A percentile compares a stretch with the other conserved stretches of the same genome.
phyloP scores from a whole-genome alignment of 2,888 invertebrate species.

The Alloscopus bannaensis region DNA sequence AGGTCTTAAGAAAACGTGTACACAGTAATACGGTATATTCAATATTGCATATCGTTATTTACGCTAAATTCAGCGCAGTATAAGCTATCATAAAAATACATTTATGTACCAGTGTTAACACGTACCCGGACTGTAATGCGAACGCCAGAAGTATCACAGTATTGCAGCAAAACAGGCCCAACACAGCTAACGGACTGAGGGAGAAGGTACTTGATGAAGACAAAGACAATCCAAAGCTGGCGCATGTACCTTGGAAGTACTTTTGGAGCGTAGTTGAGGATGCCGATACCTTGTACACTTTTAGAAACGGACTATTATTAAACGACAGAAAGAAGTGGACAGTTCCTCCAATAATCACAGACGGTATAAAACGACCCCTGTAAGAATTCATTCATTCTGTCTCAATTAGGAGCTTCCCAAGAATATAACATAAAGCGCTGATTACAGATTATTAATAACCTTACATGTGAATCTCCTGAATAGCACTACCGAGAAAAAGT shows the following conservation, averaged over 20 bases:
- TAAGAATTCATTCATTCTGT: too few relatives aligned
- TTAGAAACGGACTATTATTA: conserved; percentile 68
- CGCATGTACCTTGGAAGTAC: conserved; percentile 68
- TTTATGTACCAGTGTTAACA: too few relatives aligned
- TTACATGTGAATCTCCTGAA: conserved; percentile 72
- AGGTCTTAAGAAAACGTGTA: conserved; percentile 66
- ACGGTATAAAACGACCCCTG: conserved; percentile 71
- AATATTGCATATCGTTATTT: too few relatives aligned
- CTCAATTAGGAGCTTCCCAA: too few relatives aligned
- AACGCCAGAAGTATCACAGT: conserved; percentile 68
- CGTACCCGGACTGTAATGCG: conserved; percentile 69
- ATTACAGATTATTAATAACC: too few relatives aligned
- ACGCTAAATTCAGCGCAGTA: too few relatives aligned
- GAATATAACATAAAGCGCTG: conserved; percentile 20
- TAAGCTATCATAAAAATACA: too few relatives aligned
- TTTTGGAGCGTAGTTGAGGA: conserved; percentile 67
- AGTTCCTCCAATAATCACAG: conserved; percentile 67
- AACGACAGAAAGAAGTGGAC: conserved; percentile 70
- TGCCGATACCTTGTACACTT: conserved; percentile 67
- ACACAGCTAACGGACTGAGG: conserved; percentile 68
- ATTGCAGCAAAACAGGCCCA: conserved; percentile 66
- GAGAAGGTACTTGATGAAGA: conserved; percentile 67
- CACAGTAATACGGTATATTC: neutral
- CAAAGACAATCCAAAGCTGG: conserved; percentile 68
- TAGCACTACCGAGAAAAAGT: conserved; percentile 58